Evolutionary conservation across 1,140 invertebrate genomes (phyloP), one percentile per base, ranked within the genome.

Genomic region (Sitodiplosis mosellana): DNA sequence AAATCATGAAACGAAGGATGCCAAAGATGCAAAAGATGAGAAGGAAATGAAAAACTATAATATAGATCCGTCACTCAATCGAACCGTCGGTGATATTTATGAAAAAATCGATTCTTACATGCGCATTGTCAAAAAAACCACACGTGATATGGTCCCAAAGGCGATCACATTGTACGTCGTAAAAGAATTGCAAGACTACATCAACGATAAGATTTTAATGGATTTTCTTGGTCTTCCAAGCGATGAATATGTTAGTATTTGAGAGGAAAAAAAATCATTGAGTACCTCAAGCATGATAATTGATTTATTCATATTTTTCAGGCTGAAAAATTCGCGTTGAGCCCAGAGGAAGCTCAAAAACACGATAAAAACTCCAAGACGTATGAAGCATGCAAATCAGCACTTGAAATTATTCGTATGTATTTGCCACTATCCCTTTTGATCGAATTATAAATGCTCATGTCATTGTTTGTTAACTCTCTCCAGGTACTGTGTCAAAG

Each of bases 41-140:
- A n/a, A n/a, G n/a, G n/a, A 27, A 27, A 27, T 5, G 27, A 27
- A 27, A 10, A 27, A 27, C 27, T 3, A 33, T 77, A 77, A 51
- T 92, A 90, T 95, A 80, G 93, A 97, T 71, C 93, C 93, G n/a
- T 86, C 92, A 66, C 65, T 97, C 41, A 92, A 97, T 63, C 69
- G 92, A 49, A 91, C 95, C 69, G 91, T 97, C 37, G 92, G 96
- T 68, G 97, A 91, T 1, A 98, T 98, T 59, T 77, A 92, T n/a
- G 96, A 96, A 66, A 68, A 97, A 45, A 93, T 97, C 2, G 92
- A 96, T 65, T 96, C 92, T 14, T 97, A 98, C 72, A 94, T 97
- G 90, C 87, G 88, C 66, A 97, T 98, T 56, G 86, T 97, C 11
- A 94, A 88, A 37, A 97, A 97, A 71, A 97, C 91, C 10, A 93